Evolutionary conservation across 2,113 vertebrate species (phyloP).

Genomic region (Pycnonotus jocosus): DNA sequence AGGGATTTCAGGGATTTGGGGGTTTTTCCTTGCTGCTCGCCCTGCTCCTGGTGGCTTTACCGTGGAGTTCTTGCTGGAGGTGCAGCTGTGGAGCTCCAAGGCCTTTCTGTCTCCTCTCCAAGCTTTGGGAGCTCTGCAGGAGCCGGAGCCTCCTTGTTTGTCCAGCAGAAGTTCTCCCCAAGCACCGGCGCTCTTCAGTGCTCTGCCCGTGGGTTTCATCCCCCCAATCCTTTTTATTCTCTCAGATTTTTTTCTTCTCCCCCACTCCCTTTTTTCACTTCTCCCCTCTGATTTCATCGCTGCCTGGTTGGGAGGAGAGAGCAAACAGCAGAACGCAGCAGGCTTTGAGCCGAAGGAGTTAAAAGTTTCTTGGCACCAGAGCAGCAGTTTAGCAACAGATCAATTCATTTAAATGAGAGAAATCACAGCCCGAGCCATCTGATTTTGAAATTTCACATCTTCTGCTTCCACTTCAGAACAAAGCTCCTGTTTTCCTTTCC

Average conservation of each 20-base stretch:
- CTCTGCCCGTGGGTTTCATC: neutral
- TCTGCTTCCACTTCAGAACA: constrained; percentile 44
- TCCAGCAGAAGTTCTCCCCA: neutral
- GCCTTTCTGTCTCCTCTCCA: constrained; percentile 15
- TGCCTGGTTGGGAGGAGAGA: neutral
- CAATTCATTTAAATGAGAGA: constrained; percentile 83
- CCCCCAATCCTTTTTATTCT: neutral
- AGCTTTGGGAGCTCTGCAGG: neutral
- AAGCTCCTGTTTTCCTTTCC: constrained; percentile 24
- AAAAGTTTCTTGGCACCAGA: constrained; percentile 70
- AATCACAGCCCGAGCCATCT: constrained; percentile 65
- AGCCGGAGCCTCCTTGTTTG: neutral
- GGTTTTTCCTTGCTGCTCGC: neutral
- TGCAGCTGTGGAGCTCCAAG: neutral
- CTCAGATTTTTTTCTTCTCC: neutral
- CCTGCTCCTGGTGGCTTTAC: neutral
- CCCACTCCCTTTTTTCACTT: neutral
- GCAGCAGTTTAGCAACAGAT: constrained; percentile 75
- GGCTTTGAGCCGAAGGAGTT: constrained; percentile 57
- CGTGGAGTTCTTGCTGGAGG: neutral
- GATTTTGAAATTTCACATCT: constrained; percentile 67
- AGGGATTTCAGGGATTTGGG: neutral
- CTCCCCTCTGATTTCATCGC: constrained; percentile 22
- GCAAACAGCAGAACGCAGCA: neutral
- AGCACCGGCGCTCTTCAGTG: constrained; percentile 25